phyloP scores from a whole-genome alignment of 2,113 vertebrate species.

The Diphyllodes magnificus region DNA sequence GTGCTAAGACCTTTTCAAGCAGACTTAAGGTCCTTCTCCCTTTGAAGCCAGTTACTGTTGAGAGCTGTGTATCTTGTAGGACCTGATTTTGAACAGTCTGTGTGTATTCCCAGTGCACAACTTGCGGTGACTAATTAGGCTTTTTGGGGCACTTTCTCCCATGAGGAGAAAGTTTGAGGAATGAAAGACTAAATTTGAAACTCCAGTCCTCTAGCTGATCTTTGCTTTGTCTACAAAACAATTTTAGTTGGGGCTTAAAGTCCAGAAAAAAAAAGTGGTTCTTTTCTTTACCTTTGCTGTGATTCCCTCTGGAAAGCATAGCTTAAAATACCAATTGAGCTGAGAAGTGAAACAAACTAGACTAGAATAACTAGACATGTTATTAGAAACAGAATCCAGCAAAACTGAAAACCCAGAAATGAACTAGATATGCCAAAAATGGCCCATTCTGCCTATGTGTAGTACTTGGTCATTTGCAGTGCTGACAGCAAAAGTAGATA shows the following conservation, averaged over 20 bases:
- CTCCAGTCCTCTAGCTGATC: not conserved
- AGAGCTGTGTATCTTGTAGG: not conserved
- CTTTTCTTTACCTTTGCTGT: not conserved
- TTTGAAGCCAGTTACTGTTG: not conserved
- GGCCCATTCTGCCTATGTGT: fast-evolving
- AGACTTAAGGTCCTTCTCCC: not conserved
- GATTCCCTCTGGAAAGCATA: not conserved
- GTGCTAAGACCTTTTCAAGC: not conserved
- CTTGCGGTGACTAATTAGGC: not conserved
- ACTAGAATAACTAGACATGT: not conserved
- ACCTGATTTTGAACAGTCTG: not conserved
- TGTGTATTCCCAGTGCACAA: not conserved
- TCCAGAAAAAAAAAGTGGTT: not conserved
- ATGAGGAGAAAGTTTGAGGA: not conserved
- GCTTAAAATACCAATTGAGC: not conserved
- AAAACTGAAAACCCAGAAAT: not conserved
- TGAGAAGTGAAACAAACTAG: not conserved
- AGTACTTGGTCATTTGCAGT: not conserved
- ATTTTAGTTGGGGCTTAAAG: not conserved
- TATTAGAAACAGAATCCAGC: not conserved
- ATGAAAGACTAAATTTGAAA: not conserved
- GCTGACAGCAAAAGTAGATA: not conserved
- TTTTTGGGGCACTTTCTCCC: not conserved
- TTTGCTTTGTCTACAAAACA: not conserved
- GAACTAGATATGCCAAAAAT: not conserved